phyloP scores from a whole-genome alignment of 2,113 vertebrate genomes.

The Physeter macrocephalus region DNA sequence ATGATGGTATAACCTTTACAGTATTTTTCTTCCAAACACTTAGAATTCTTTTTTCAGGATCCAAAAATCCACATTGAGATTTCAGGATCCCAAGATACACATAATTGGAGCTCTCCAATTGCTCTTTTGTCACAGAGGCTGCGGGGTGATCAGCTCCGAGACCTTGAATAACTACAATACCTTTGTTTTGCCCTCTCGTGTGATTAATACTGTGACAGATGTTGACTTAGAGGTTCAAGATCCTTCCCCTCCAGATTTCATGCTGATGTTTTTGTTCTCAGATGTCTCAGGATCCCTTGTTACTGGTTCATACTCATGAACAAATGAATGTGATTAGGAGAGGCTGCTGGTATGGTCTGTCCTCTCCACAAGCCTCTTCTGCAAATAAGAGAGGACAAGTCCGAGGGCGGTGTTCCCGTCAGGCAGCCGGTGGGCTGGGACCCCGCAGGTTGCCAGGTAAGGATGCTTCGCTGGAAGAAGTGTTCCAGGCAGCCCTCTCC shows the following conservation, averaged over 20 bases:
- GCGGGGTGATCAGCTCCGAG: background rate
- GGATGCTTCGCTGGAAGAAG: fast-evolving
- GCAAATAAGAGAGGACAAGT: fast-evolving
- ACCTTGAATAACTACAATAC: too few species aligned
- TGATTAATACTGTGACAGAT: background rate
- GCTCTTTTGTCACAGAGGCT: background rate
- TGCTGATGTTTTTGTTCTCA: background rate
- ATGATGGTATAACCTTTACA: background rate
- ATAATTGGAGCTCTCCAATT: too few species aligned
- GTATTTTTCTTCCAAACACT: background rate
- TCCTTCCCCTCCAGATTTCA: too few species aligned
- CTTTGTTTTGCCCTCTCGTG: background rate
- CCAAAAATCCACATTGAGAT: background rate
- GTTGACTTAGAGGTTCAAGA: background rate
- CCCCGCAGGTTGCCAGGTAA: background rate
- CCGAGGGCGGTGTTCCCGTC: fast-evolving
- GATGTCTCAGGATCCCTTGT: background rate
- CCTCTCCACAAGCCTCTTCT: background rate
- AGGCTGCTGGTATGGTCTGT: background rate
- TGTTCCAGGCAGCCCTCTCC: fast-evolving
- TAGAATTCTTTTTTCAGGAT: background rate
- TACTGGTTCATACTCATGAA: fast-evolving
- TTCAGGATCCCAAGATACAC: background rate
- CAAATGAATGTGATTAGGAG: too few species aligned
- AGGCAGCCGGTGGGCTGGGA: background rate